A percentile compares a stretch with the other conserved stretches of the same genome.
phyloP scores from a whole-genome alignment of 2,797 vertebrate genomes.

The Cercopithecus hamlyni region DNA sequence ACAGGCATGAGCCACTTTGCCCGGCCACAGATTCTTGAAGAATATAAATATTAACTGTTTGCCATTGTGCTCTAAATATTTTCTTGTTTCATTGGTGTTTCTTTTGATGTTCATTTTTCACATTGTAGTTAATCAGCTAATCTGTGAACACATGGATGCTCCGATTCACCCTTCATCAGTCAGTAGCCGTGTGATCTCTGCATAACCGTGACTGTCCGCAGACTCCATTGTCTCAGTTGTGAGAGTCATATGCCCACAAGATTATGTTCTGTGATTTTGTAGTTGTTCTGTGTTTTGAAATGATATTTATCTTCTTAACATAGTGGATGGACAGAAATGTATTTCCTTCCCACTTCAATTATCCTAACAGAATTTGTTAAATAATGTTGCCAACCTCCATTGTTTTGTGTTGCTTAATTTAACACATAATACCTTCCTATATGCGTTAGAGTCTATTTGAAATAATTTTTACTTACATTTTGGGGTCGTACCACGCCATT shows the following conservation, averaged over 20 bases:
- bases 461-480: not conserved
- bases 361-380: not conserved
- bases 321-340: not conserved
- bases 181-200: not conserved
- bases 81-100: not conserved
- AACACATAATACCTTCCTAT: not conserved
- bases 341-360: not conserved
- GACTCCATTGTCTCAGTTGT: fast-evolving
- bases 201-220: not conserved
- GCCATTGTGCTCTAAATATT: not conserved
- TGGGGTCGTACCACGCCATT: not conserved
- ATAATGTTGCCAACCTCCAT: not conserved
- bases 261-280: not conserved
- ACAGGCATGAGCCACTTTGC: not conserved
- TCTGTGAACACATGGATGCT: not conserved
- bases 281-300: not conserved
- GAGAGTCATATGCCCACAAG: not conserved
- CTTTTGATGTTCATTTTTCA: not conserved
- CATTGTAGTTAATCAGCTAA: not conserved
- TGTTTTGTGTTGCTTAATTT: not conserved
- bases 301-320: not conserved
- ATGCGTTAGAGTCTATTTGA: not conserved
- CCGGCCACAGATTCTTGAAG: not conserved
- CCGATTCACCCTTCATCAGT: not conserved
- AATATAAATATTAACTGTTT: fast-evolving